Evolutionary conservation across 2,888 invertebrate species (phyloP), one percentile per base, ranked within the genome.

Genomic region (Podotricha telesiphe): DNA sequence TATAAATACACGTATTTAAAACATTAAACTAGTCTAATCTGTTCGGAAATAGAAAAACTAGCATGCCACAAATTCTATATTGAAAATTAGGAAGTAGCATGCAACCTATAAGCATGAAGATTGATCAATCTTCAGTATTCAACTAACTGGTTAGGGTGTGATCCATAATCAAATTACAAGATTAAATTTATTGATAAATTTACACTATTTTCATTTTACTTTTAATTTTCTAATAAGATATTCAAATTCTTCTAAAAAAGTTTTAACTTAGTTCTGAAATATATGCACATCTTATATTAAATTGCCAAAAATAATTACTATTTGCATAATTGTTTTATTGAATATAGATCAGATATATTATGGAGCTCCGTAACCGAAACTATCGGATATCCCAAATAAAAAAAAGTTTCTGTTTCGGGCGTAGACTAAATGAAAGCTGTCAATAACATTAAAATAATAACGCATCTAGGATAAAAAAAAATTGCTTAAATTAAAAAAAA

Each of bases 231-330:
- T 28, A 28, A 28, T 28, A 6, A 37, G 37, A 37, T 37, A 37
- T 37, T 37, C 6, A 1, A 6, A 37, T 10, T 37, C 1, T 10
- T 8, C 37, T 10, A 6, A 8, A 37, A 37, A 37, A 37, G 37
- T 37, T 37, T 8, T 1, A 37, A 1, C 10, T 28, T 28, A n/a
- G n/a, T n/a, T n/a, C n/a, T n/a, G n/a, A n/a, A n/a, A 28, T 4
- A 64, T 42, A 59, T 68, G 70, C 70, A 68, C 68, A 69, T 62
- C 50, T 55, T 17, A 55, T n/a, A n/a, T 22, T 6, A 22, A 42
- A n/a, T n/a, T 13, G 15, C 42, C 15, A 22, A 58, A 42, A 22
- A 15, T 4, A 40, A 19, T 50, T 22, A 51, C 8, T 15, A n/a
- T 53, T n/a, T 28, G 37, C 8, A 8, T 28, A 51, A 22, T 15